Evolutionary conservation across 2,888 invertebrate species (phyloP), one percentile per base, ranked within the genome.

Genomic region (Cremastinae sp.): DNA sequence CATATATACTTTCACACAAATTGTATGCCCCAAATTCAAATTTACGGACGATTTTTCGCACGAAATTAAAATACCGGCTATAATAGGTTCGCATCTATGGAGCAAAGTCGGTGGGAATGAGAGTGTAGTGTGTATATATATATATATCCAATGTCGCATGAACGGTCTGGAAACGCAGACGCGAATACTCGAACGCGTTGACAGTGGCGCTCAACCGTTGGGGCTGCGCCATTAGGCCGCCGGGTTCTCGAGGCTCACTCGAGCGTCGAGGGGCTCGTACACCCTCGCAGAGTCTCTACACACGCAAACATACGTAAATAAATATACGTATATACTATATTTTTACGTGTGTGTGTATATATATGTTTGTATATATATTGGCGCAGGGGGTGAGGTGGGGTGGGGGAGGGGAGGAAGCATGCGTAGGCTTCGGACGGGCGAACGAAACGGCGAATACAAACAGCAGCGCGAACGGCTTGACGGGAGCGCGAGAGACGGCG

Each of bases 191-290:
- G 12, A 49, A 66, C 66, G 61, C 61, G 51, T 66, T 56, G 65
- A 62, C 71, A 71, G 70, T 61, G 65, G 59, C 41, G 53, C 70
- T 75, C 70, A 38, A 16, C 61, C 53, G 22, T 45, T 49, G 51
- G 62, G 47, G 59, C 38, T 51, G 51, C 22, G 41, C 18, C 34
- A 49, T 58, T 10, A 34, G 41, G 49, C 34, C 59, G 65, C 59
- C 53, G 59, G 65, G 45, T 61, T 74, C 73, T 68, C 54, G 66
- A 74, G 53, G 59, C 66, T 74, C 66, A 61, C 73, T 73, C 61
- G 66, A 74, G 49, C 34, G 38, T 43, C 68, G 61, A 62, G 56
- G 73, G 73, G 61, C 9, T 36, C 18, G 14, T 56, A 61, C 61
- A 28, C 54, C 36, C 54, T 47, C 20, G 51, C 36, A 34, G 36